These are phyloP conservation scores for Penelope pileata DNA, from an alignment of 2,113 vertebrate genomes.

Conservation along the genomic window DNA sequence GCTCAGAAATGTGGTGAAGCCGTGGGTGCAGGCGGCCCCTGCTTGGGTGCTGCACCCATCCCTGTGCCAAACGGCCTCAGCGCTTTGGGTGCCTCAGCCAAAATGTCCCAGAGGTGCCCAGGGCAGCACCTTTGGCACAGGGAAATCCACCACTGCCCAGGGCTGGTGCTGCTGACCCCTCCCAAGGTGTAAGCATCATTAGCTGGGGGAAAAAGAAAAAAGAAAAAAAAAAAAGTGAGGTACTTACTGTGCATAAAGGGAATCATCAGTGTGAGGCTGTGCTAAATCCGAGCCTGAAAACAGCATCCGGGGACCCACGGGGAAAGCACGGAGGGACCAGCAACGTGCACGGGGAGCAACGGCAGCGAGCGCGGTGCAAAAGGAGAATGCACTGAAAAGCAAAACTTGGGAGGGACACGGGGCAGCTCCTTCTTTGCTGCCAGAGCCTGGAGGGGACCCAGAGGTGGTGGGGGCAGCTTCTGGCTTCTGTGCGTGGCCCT, in stretches of 20 bases:
- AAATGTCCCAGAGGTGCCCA: background rate
- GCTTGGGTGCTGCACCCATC: background rate
- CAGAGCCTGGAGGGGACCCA: too few relatives aligned
- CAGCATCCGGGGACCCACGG: too few relatives aligned
- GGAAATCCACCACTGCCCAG: too few relatives aligned
- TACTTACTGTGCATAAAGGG: background rate
- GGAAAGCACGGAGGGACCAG: background rate
- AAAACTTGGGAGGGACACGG: background rate
- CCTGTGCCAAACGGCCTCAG: background rate
- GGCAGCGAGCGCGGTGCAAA: background rate
- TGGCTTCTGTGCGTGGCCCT: constrained; percentile 31
- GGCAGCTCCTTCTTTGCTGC: too few relatives aligned
- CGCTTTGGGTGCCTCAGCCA: background rate
- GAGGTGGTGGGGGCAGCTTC: background rate
- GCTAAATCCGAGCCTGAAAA: background rate
- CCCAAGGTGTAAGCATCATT: fast-evolving
- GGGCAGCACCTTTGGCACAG: background rate
- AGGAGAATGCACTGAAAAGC: background rate
- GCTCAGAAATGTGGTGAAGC: background rate
- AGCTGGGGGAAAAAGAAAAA: too few relatives aligned
- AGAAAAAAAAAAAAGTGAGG: too few relatives aligned
- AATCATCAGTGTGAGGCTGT: background rate
- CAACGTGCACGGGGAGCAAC: background rate
- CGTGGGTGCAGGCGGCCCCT: background rate
- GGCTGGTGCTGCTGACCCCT: background rate